Conservation (phyloP, 2,888 invertebrate species). For the Ferrisia virgata region DNA sequence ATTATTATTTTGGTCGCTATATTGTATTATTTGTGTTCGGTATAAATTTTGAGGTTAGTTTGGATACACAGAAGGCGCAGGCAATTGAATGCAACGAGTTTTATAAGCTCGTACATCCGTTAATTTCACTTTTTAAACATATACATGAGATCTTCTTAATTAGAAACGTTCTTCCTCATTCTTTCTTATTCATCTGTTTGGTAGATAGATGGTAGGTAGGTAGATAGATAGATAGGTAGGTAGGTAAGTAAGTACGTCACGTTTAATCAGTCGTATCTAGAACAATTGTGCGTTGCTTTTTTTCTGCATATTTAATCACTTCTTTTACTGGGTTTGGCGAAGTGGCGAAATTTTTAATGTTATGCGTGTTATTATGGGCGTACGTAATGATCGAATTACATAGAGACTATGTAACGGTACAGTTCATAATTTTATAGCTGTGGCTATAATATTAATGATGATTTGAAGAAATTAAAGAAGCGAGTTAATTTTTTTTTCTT, state of each 20-base stretch:
- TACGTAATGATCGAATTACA: not conserved
- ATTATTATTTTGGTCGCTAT: not conserved
- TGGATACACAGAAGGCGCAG: not conserved
- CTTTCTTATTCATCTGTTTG: not conserved
- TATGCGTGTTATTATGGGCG: not conserved
- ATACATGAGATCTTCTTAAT: constrained; percentile 19
- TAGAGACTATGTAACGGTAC: not conserved
- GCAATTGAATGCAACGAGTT: not conserved
- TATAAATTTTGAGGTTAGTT: not conserved
- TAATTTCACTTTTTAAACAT: constrained; percentile 30
- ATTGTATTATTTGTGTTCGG: not conserved
- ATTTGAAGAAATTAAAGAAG: not conserved
- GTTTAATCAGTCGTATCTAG: constrained; percentile 27
- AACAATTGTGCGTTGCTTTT: constrained; percentile 8
- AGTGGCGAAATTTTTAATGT: not conserved
- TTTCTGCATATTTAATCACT: constrained; percentile 22
- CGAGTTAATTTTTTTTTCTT: not conserved
- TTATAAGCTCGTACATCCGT: constrained; percentile 10
- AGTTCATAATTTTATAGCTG: not conserved
- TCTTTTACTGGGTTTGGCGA: not conserved
- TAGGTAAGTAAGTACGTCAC: not conserved
- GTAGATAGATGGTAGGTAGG: not conserved
- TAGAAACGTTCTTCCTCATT: constrained; percentile 27
- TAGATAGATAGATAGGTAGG: not conserved
- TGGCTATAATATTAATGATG: not conserved